These are phyloP conservation scores for Carposina sasakii DNA, from an alignment of 1,140 invertebrate genomes.

Conservation along the genomic window DNA sequence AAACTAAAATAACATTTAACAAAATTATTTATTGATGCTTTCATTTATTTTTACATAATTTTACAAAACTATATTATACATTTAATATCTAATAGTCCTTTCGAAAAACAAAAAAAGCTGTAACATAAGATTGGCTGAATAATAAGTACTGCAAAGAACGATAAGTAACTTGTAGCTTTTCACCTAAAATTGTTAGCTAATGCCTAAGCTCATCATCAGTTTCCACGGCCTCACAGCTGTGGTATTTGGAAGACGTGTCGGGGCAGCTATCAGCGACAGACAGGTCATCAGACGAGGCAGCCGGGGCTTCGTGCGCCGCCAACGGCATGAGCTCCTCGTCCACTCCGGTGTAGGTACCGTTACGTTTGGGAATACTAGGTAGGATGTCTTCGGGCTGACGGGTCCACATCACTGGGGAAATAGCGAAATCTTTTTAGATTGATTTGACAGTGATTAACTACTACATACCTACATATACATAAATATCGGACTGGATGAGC, in stretches of 20 bases:
- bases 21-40: neutral
- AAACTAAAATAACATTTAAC: neutral
- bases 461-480: too few relatives aligned
- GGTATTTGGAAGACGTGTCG: slow-evolving; percentile 82
- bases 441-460: too few relatives aligned
- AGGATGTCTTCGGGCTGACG: slow-evolving; percentile 28
- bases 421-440: too few relatives aligned
- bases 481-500: too few relatives aligned
- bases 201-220: slow-evolving; percentile 72
- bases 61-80: slow-evolving; percentile 9
- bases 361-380: slow-evolving; percentile 27
- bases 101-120: too few relatives aligned
- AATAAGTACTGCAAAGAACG: too few relatives aligned
- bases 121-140: too few relatives aligned
- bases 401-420: slow-evolving; percentile 38
- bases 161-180: neutral
- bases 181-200: slow-evolving; percentile 16
- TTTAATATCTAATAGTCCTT: too few relatives aligned
- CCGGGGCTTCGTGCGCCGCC: slow-evolving; percentile 57
- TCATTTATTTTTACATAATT: neutral
- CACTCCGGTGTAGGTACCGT: slow-evolving; percentile 36
- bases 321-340: slow-evolving; percentile 58
- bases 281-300: slow-evolving; percentile 78
- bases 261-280: slow-evolving; percentile 79
- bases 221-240: slow-evolving; percentile 80